Evolutionary conservation across 2,113 vertebrate species (phyloP), one percentile per base, ranked within the genome.

Genomic region (Myrmecophaga tridactyla): DNA sequence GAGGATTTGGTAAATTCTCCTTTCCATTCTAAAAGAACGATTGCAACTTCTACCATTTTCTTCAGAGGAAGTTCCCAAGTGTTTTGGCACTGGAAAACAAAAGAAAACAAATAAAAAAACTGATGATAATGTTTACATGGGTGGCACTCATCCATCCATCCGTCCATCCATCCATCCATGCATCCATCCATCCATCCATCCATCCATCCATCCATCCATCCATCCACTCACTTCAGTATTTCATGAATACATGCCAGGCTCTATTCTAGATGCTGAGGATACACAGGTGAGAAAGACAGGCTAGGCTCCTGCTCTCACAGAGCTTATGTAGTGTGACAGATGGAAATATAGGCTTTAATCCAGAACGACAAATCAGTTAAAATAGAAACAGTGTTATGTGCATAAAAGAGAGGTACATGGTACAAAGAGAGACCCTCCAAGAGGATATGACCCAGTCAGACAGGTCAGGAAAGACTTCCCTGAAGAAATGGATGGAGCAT

Each of bases 21-120:
- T 43, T 90, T 93, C 36, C 27, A 72, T 62, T 94, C 65, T 75
- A 34, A 89, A 96, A 83, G 77, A 91, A 86, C 7, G 18, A 78
- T 13, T 58, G 39, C 58, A 90, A 88, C 20, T 41, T 31, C n/a
- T 48, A 62, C 9, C 27, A 41, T 31, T 86, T 92, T 72, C 67
- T 90, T 87, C 48, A 67, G 67, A 85, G 41, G 84, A 94, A 69
- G 84, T 70, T 86, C 46, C 48, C 43, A 63, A 94, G 78, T 72
- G 83, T 88, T 85, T 90, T 83, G 72, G 53, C 27, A 14, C 6
- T 3, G 34, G 25, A 73, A 31, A 48, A 51, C 39, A 60, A 65
- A 29, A 1, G 58, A 65, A 87, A 14, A 88, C 29, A 48, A 48
- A 48, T 11, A 48, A 48, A 48, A n/a, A 48, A 48, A 48, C 76